Evolutionary conservation across 2,888 invertebrate genomes (phyloP), one percentile per base, ranked within the genome.

Genomic region (Eupithecia inturbata): DNA sequence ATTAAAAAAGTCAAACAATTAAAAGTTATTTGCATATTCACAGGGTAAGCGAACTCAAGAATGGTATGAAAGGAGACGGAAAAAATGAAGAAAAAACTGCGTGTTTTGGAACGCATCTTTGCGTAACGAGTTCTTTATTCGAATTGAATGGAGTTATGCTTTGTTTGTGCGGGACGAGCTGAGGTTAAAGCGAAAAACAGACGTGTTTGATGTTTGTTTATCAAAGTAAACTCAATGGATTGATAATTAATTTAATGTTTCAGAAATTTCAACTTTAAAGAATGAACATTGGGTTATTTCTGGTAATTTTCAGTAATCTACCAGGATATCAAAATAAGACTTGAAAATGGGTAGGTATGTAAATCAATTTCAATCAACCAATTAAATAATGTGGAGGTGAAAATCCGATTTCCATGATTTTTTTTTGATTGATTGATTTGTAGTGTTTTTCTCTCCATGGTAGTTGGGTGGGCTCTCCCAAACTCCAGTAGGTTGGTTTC

Each of bases 1-100:
- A 80, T 80, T 77, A 82, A 85, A 89, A 89, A 89, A 85, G 81
- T 79, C 82, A 82, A 83, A 92, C 91, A 92, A 92, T 92, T 89
- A 92, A 86, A 88, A 72, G 71, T 81, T 83, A 93, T 93, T 92
- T 93, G 93, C 93, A 93, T 93, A 93, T 89, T 88, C 89, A 91
- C 89, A 85, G 78, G 80, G 83, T 85, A 85, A 82, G 84, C 85
- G 84, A 84, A 85, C 84, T 86, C 83, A 86, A 88, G 86, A 86
- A 87, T 83, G 82, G 82, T 88, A 89, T 88, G 89, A 89, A 88
- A 88, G 85, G 82, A 86, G 78, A 81, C 74, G 78, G 74, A 84
- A 85, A 88, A 88, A 86, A 84, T 80, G 69, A 63, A 71, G 66
- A 80, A 78, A 78, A 79, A 82, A 83, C 83, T 82, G 83, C 82